Conservation (phyloP, 2,888 invertebrate genomes). For the Napeogenes inachia region DNA sequence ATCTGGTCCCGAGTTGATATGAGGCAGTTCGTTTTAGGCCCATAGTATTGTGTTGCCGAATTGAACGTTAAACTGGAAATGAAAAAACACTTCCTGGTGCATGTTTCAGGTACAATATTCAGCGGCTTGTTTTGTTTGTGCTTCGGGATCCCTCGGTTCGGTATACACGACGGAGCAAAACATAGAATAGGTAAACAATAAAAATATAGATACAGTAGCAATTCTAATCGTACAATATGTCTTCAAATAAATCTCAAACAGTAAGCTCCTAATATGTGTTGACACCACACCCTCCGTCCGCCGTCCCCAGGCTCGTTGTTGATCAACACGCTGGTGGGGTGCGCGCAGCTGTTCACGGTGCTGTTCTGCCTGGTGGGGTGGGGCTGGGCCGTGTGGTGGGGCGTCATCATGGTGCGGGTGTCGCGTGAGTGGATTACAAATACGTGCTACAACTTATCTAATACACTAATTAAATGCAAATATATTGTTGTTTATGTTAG, state of each 20-base stretch:
- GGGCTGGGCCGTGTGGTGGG: slow-evolving; percentile 99
- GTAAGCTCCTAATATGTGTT: too few species aligned
- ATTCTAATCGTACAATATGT: too few species aligned
- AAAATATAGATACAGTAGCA: too few species aligned
- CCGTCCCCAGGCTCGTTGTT: slow-evolving; percentile 80
- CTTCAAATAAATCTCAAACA: too few species aligned
- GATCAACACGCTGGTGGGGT: slow-evolving; percentile 90
- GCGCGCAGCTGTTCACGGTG: slow-evolving; percentile 94
- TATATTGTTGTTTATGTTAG: too few species aligned
- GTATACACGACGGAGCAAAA: slow-evolving; percentile 86
- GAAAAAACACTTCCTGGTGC: slow-evolving; percentile 7
- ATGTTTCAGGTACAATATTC: slow-evolving; percentile 86
- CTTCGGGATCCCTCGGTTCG: slow-evolving; percentile 92
- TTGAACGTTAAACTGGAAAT: neutral
- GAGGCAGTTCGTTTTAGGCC: too few species aligned
- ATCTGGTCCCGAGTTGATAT: too few species aligned
- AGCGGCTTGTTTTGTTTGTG: slow-evolving; percentile 94
- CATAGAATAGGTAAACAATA: slow-evolving; percentile 80
- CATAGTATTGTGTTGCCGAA: neutral
- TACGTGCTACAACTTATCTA: neutral
- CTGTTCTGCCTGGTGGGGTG: slow-evolving; percentile 96
- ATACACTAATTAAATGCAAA: too few species aligned
- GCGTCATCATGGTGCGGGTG: slow-evolving; percentile 92
- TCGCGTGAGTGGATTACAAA: slow-evolving; percentile 82
- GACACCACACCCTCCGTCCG: too few species aligned